These are phyloP conservation scores for Sarcophilus harrisii DNA, from an alignment of 2,797 vertebrate genomes.

Conservation along the genomic window DNA sequence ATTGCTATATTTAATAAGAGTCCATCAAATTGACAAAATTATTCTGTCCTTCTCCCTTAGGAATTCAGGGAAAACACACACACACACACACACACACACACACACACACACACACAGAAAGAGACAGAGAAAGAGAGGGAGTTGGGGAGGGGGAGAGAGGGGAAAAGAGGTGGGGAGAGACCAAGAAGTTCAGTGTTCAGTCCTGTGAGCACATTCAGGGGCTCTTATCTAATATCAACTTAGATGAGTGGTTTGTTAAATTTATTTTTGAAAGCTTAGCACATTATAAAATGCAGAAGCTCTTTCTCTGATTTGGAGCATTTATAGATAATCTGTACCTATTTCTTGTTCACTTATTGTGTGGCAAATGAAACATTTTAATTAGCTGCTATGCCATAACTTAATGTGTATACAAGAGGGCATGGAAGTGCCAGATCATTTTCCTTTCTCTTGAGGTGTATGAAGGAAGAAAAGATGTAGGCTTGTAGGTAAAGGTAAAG, in stretches of 20 bases:
- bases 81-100: too few species aligned
- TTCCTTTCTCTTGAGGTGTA: background rate
- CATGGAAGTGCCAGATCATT: background rate
- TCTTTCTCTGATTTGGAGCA: background rate
- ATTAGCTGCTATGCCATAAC: background rate
- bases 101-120: too few species aligned
- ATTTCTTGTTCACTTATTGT: background rate
- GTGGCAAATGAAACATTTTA: background rate
- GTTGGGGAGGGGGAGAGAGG: too few species aligned
- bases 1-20: background rate
- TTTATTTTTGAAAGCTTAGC: background rate
- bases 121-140: too few species aligned
- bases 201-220: background rate
- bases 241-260: background rate
- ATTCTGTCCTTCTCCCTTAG: background rate
- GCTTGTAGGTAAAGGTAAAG: background rate
- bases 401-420: background rate
- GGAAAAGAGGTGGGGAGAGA: background rate
- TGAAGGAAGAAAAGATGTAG: background rate
- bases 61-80: too few species aligned
- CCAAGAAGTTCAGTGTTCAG: background rate
- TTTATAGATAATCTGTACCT: background rate
- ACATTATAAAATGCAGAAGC: background rate
- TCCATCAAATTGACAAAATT: background rate
- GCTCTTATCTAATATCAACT: background rate